Conservation (phyloP, 2,888 invertebrate species). For the Platerodrilus igneus region DNA sequence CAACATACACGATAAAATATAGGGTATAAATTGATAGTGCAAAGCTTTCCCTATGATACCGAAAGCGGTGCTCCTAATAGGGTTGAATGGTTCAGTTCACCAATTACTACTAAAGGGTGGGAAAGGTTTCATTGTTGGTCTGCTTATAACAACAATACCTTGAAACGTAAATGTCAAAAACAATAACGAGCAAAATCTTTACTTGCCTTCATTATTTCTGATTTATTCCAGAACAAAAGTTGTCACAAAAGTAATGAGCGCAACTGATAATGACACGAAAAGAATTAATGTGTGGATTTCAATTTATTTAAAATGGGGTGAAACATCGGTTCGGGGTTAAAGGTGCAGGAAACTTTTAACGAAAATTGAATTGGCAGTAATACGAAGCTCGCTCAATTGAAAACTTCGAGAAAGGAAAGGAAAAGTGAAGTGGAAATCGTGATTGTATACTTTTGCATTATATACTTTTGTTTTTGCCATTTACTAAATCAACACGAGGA, state of each 20-base stretch:
- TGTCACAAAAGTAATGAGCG: too few species aligned
- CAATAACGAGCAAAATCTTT: constrained; percentile 17
- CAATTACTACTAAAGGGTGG: constrained; percentile 8
- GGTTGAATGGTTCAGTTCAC: constrained; percentile 14
- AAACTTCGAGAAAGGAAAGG: constrained; percentile 20
- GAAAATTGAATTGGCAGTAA: constrained; percentile 28
- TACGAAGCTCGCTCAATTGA: constrained; percentile 25
- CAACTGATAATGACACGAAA: too few species aligned
- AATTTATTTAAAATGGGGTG: constrained; percentile 23
- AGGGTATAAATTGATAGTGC: constrained; percentile 15
- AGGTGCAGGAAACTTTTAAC: too few species aligned
- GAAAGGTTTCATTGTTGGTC: constrained; percentile 2
- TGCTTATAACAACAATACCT: constrained; percentile 6
- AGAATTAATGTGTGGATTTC: too few species aligned
- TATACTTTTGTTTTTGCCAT: constrained; percentile 20
- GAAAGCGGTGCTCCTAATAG: constrained; percentile 8
- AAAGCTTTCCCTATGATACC: constrained; percentile 12
- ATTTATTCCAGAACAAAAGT: too few species aligned
- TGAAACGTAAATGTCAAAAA: constrained; percentile 16
- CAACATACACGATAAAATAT: constrained; percentile 13
- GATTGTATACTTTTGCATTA: constrained; percentile 23
- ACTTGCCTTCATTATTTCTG: constrained; percentile 19
- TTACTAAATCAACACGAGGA: too few species aligned
- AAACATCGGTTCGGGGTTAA: constrained; percentile 23
- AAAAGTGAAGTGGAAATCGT: constrained; percentile 24